Conservation (phyloP, 2,888 invertebrate genomes). For the Meghimatium bilineatum region DNA sequence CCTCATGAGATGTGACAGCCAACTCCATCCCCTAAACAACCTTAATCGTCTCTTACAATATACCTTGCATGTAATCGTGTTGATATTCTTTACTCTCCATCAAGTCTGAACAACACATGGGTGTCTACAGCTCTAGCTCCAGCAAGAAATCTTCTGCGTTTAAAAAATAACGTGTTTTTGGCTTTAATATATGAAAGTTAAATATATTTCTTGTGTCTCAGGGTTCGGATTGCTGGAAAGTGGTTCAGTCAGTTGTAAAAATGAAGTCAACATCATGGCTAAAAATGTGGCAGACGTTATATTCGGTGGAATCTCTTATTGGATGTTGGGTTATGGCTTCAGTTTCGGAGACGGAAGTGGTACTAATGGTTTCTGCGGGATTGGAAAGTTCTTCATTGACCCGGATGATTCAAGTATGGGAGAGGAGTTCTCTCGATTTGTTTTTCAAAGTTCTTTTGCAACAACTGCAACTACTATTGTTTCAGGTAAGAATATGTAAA, state of each 20-base stretch:
- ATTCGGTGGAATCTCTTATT: constrained; percentile 93
- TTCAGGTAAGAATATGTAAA: constrained; percentile 55
- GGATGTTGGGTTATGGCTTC: constrained; percentile 95
- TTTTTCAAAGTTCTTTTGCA: constrained; percentile 83
- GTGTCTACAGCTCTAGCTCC: too few relatives aligned
- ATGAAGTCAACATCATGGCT: constrained; percentile 98
- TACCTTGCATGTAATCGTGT: too few relatives aligned
- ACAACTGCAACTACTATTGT: constrained; percentile 73
- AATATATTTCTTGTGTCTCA: constrained; percentile 71
- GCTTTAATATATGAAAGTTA: too few relatives aligned
- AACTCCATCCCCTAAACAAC: too few relatives aligned
- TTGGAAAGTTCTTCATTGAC: constrained; percentile 89
- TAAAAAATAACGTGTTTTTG: too few relatives aligned
- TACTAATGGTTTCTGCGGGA: constrained; percentile 88
- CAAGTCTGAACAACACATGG: too few relatives aligned
- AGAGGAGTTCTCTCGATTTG: constrained; percentile 89
- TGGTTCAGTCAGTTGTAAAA: constrained; percentile 87
- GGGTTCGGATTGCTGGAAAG: constrained; percentile 96
- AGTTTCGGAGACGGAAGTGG: constrained; percentile 83
- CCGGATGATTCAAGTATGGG: constrained; percentile 84
- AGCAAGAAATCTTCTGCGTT: too few relatives aligned
- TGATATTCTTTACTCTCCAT: too few relatives aligned
- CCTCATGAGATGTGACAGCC: too few relatives aligned
- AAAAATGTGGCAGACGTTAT: constrained; percentile 96
- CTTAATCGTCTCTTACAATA: too few relatives aligned